phyloP scores from a whole-genome alignment of 2,113 vertebrate species.

The Chlorodrepanis virens region DNA sequence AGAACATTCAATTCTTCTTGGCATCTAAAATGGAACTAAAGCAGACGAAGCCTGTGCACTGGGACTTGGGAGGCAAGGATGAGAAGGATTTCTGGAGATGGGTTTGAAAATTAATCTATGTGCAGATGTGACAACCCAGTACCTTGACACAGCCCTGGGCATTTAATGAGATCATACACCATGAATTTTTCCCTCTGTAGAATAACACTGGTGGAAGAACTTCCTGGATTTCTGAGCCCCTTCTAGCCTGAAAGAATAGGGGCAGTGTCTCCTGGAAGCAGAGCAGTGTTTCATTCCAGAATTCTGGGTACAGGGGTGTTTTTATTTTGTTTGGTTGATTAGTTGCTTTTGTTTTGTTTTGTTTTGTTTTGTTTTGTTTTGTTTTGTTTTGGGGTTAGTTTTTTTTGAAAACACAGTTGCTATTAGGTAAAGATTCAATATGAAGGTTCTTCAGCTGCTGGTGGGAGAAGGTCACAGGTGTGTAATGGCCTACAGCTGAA shows the following conservation, averaged over 20 bases:
- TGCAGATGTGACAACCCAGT: not conserved
- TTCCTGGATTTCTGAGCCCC: not conserved
- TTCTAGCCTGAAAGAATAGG: not conserved
- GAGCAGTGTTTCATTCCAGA: not conserved
- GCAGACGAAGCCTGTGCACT: not conserved
- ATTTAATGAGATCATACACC: not conserved
- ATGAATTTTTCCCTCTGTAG: not conserved
- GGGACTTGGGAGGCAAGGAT: not conserved
- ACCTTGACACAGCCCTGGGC: not conserved
- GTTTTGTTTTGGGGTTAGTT: not conserved
- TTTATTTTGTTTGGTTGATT: not conserved
- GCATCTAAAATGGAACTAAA: not conserved
- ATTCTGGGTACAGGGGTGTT: not conserved
- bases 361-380: too few relatives aligned
- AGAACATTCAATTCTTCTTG: not conserved
- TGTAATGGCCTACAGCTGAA: not conserved
- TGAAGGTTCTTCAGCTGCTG: not conserved
- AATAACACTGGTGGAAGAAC: not conserved
- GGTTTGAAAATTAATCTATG: not conserved
- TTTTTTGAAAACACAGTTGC: not conserved
- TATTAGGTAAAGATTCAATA: not conserved
- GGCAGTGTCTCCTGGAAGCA: fast-evolving
- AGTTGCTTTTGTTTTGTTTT: not conserved
- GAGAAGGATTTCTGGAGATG: not conserved
- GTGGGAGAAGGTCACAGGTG: not conserved